Percentiles rank a stretch among this genome's conserved stretches.
phyloP scores from a whole-genome alignment of 2,113 vertebrate genomes.

The Peromyscus polionotus region DNA sequence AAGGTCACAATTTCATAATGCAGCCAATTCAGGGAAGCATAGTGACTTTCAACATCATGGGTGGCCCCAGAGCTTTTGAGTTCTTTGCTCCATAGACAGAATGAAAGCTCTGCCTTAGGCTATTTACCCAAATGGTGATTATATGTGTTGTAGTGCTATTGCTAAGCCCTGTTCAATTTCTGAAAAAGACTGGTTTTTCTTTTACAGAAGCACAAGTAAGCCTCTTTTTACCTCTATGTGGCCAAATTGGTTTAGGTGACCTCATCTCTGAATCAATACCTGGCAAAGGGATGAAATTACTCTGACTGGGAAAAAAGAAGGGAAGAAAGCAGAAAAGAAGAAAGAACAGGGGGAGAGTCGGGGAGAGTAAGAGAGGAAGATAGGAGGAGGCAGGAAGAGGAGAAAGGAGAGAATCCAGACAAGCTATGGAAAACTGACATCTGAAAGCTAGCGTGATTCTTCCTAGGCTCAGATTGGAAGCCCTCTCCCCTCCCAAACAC shows the following conservation, averaged over 20 bases:
- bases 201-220: not conserved
- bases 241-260: not conserved
- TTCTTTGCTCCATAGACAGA: not conserved
- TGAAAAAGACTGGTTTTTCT: not conserved
- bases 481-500: not conserved
- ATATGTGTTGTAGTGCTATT: not conserved
- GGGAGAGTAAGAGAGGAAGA: not conserved
- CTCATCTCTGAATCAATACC: not conserved
- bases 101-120: not conserved
- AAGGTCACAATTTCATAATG: not conserved
- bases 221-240: not conserved
- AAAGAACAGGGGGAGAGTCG: not conserved
- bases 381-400: too few relatives aligned
- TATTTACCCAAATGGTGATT: not conserved
- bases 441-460: not conserved
- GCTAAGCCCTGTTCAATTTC: not conserved
- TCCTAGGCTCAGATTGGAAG: not conserved
- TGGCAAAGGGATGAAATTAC: not conserved
- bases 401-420: too few relatives aligned
- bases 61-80: not conserved
- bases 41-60: accelerated
- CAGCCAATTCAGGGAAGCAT: not conserved
- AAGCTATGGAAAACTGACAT: not conserved
- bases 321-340: not conserved
- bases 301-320: not conserved